Conservation (phyloP, 2,113 vertebrate species). For the Labeo rohita region DNA sequence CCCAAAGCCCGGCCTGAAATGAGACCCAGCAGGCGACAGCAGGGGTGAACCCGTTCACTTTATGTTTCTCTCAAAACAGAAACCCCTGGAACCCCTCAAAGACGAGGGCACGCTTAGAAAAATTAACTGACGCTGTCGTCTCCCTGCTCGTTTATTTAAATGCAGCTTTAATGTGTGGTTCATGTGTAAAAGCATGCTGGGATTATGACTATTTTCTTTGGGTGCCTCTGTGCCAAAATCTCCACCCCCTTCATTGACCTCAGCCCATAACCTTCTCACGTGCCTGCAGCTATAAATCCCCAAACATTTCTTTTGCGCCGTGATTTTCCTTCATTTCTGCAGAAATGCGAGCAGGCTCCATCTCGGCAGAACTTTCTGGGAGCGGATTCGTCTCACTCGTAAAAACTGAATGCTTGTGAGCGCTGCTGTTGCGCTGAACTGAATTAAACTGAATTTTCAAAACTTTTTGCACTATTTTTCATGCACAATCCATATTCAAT, state of each 20-base stretch:
- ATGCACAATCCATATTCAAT: not conserved
- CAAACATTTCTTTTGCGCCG: constrained; percentile 1
- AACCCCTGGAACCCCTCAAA: not conserved
- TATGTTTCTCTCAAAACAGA: constrained; percentile 4
- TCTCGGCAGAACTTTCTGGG: not conserved
- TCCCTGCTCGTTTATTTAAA: not conserved
- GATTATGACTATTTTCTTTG: constrained; percentile 5
- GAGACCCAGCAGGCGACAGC: constrained; percentile 30
- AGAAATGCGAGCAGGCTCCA: not conserved
- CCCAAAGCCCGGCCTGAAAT: constrained; percentile 10
- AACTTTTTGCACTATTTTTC: not conserved
- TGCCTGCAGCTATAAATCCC: constrained; percentile 5
- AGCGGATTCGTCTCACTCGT: not conserved
- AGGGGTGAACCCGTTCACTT: constrained; percentile 32
- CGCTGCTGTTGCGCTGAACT: not conserved
- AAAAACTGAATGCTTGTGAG: not conserved
- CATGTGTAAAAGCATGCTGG: not conserved
- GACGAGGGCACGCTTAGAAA: not conserved
- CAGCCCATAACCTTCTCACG: not conserved
- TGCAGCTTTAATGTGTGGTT: not conserved
- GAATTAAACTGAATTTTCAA: not conserved
- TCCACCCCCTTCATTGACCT: not conserved
- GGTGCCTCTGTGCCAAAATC: constrained; percentile 1
- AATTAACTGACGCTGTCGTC: not conserved
- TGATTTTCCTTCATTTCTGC: constrained; percentile 12